A percentile compares a stretch with the other conserved stretches of the same genome.
Conservation (phyloP, 2,888 invertebrate species). For the Brachyopa scutellaris region DNA sequence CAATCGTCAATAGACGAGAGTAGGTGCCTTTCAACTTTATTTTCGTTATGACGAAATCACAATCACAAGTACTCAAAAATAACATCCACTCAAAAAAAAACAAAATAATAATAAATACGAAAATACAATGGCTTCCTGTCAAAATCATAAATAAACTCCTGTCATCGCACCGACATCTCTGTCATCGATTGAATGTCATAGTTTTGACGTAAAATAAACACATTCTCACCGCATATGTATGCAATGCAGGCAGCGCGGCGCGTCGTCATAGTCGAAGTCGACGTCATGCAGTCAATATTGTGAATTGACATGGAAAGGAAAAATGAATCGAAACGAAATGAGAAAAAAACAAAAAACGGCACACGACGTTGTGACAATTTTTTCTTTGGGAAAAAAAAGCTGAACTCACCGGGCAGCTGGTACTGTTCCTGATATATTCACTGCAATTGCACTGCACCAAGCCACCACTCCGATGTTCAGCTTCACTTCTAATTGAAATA, state of each 20-base stretch:
- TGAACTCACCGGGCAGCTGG: too few species aligned
- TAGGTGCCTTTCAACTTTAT: too few species aligned
- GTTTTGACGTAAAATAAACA: conserved; percentile 51
- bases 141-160: conserved; percentile 61
- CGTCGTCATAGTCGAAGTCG: too few species aligned
- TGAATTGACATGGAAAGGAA: not conserved
- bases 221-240: not conserved
- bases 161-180: conserved; percentile 47
- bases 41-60: too few species aligned
- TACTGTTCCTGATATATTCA: too few species aligned
- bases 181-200: conserved; percentile 62
- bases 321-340: conserved; percentile 16
- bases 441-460: conserved; percentile 1
- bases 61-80: too few species aligned
- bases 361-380: too few species aligned
- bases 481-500: conserved; percentile 65
- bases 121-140: conserved; percentile 49
- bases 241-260: too few species aligned
- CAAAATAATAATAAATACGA: not conserved
- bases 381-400: too few species aligned
- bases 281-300: not conserved
- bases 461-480: not conserved
- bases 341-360: conserved; percentile 30
- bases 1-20: too few species aligned
- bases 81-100: conserved; percentile 1